Conservation (phyloP, 1,140 invertebrate genomes). For the Ruditapes philippinarum region DNA sequence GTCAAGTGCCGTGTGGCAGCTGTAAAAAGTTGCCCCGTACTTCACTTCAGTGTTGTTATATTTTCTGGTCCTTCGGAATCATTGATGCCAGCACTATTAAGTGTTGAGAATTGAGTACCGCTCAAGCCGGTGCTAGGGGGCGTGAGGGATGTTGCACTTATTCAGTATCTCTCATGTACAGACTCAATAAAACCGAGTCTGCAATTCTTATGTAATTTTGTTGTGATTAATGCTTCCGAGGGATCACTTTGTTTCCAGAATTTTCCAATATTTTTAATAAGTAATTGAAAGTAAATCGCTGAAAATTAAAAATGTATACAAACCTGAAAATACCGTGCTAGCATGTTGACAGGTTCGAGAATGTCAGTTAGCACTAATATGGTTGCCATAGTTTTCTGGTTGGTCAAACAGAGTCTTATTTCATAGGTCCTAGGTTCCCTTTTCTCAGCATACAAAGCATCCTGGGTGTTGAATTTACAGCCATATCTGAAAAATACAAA, state of each 20-base stretch:
- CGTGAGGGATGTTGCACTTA: too few species aligned
- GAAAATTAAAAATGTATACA: background rate
- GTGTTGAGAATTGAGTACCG: too few species aligned
- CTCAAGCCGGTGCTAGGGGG: too few species aligned
- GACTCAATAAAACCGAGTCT: too few species aligned
- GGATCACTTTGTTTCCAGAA: too few species aligned
- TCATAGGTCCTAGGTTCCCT: constrained; percentile 8
- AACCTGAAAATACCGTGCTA: constrained; percentile 33
- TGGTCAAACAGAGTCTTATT: constrained; percentile 14
- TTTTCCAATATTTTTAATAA: background rate
- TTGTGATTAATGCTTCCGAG: too few species aligned
- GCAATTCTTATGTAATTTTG: background rate
- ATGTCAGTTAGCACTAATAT: constrained; percentile 48
- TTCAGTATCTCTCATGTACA: too few species aligned
- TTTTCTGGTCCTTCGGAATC: too few species aligned
- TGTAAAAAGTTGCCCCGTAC: too few species aligned
- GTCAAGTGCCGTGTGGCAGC: too few species aligned
- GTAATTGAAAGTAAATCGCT: background rate
- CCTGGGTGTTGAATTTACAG: constrained; percentile 31
- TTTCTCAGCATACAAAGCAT: constrained; percentile 21
- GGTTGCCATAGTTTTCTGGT: constrained; percentile 11
- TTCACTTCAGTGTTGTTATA: too few species aligned
- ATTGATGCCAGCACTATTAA: too few species aligned
- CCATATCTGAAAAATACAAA: constrained; percentile 58
- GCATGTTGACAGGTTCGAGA: constrained; percentile 57